Conservation (phyloP, 2,888 invertebrate genomes). For the Coronaproctus castanopsis region DNA sequence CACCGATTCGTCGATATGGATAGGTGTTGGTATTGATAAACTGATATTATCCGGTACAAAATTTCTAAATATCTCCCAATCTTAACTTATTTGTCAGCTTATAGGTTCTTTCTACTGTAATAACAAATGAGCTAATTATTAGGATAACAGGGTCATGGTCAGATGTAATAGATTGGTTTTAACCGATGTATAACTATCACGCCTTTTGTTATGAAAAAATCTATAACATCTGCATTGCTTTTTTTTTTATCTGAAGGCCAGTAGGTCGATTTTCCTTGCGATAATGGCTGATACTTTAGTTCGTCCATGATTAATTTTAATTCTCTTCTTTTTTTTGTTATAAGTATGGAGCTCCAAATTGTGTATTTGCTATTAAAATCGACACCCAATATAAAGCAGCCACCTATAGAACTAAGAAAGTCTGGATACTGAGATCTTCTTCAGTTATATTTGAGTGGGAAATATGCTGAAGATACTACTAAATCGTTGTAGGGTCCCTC, state of each 20-base stretch:
- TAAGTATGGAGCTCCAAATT: not conserved
- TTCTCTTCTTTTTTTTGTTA: not conserved
- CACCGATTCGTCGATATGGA: too few species aligned
- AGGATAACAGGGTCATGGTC: too few species aligned
- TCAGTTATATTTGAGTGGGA: not conserved
- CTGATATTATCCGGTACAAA: too few species aligned
- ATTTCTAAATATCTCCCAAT: too few species aligned
- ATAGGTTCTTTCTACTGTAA: too few species aligned
- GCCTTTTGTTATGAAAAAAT: too few species aligned
- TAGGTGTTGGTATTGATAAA: too few species aligned
- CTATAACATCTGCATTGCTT: too few species aligned
- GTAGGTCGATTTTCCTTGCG: not conserved
- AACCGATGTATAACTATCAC: too few species aligned
- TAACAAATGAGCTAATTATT: too few species aligned
- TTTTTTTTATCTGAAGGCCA: not conserved
- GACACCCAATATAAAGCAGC: not conserved
- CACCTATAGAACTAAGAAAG: not conserved
- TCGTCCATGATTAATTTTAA: not conserved
- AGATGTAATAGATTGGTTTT: too few species aligned
- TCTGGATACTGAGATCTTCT: not conserved
- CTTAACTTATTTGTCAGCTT: too few species aligned
- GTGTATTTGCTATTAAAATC: not conserved
- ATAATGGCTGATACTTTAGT: not conserved
- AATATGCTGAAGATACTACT: not conserved
- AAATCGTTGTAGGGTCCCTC: not conserved